Base-by-base conservation (phyloP, 1,140 invertebrate species). In the Neomicropteryx cornuta region DNA sequence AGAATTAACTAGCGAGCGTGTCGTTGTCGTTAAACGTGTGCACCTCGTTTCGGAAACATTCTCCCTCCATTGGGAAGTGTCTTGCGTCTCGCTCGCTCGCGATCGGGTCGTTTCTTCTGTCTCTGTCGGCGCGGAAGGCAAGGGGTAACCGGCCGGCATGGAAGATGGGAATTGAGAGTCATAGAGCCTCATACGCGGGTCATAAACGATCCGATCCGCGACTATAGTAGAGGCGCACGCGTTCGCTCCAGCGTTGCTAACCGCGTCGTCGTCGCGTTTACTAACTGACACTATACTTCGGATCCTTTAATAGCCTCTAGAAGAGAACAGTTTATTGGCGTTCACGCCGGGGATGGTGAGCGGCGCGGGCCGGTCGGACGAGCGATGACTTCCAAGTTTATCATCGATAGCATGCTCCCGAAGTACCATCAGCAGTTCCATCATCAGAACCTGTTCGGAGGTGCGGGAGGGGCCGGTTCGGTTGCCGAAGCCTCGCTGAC, bases 371-470 rank as follows among this genome's bases (percentile, higher is more conserved):
- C 61, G 60, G n/a, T n/a, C 55, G 55, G 54, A 68, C 70, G 68
- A 71, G 79, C 76, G 73, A 91, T 92, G 87, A 91, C 83, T 81
- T 87, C 83, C 70, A 92, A 93, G 81, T 91, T 91, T 73, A 83
- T 88, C 77, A 89, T 92, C 72, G 87, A 92, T 86, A 90, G 85
- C 75, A 91, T 92, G 86, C 81, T 93, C 70, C 87, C 87, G 51
- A 92, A 92, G 77, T 93, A 93, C 71, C 72, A 66, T 68, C 69
- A 74, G 71, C 70, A 70, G 62, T 65, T 66, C 52, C 61, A 64
- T 43, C 63, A 65, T 42, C 61, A 64, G 52, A 66, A 65, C 51
- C 49, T 66, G 50, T 68, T 68, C 60, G 60, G 62, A 53, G 41
- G 46, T 16, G 46, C 46, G 34, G 57, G 77, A 32, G 75, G 77